These are phyloP conservation scores for Rhamnusium bicolor DNA, from an alignment of 2,888 invertebrate species.

Conservation along the genomic window DNA sequence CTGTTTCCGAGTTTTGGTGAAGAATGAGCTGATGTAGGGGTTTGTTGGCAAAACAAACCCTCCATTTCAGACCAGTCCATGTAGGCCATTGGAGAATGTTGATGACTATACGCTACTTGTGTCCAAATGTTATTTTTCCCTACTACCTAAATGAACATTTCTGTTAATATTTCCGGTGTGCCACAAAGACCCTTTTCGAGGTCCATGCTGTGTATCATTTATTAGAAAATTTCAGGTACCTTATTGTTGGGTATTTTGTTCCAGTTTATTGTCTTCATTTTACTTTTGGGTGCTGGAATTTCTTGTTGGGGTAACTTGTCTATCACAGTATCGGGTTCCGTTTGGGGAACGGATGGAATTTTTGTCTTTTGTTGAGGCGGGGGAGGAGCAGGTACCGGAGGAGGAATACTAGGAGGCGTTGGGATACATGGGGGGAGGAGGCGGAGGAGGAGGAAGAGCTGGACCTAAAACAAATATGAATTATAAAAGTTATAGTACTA, in stretches of 20 bases:
- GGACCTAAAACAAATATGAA: slow-evolving; percentile 56
- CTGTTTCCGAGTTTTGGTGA: slow-evolving; percentile 73
- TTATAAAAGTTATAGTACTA: too few species aligned
- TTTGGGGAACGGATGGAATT: slow-evolving; percentile 51
- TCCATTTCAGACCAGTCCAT: slow-evolving; percentile 96
- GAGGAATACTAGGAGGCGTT: slow-evolving; percentile 67
- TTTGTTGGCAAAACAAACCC: slow-evolving; percentile 93
- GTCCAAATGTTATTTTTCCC: slow-evolving; percentile 96
- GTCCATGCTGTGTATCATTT: too few species aligned
- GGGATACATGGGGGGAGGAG: slow-evolving; percentile 59
- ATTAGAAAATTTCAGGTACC: slow-evolving; percentile 71
- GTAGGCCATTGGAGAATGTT: slow-evolving; percentile 86
- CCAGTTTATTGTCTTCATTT: slow-evolving; percentile 99
- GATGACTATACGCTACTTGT: slow-evolving; percentile 87
- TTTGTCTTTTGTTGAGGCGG: slow-evolving; percentile 60
- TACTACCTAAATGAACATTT: slow-evolving; percentile 76
- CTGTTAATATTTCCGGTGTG: background rate
- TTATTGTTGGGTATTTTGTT: slow-evolving; percentile 95
- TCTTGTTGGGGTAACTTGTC: slow-evolving; percentile 89
- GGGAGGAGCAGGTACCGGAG: slow-evolving; percentile 69
- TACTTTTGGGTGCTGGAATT: slow-evolving; percentile 93
- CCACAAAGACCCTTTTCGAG: too few species aligned
- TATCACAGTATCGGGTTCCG: slow-evolving; percentile 66
- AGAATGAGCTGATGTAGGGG: slow-evolving; percentile 73
- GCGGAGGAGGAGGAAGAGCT: slow-evolving; percentile 70